phyloP scores from a whole-genome alignment of 2,888 invertebrate species.

The Biston stratarius region DNA sequence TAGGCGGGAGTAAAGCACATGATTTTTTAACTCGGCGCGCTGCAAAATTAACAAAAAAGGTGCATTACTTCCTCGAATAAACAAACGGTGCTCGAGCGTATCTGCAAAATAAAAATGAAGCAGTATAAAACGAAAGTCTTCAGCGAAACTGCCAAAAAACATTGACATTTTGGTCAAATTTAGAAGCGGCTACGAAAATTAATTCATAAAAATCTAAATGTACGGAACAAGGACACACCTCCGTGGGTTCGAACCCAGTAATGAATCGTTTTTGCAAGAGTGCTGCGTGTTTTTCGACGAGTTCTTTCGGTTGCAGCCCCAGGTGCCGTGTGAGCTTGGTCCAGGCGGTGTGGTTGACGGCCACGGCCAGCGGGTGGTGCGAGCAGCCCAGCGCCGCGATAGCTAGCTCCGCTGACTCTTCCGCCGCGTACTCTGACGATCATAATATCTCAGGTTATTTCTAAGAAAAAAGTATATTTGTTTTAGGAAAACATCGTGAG shows the following conservation, averaged over 20 bases:
- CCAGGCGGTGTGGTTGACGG: slow-evolving; percentile 89
- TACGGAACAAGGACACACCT: slow-evolving; percentile 55
- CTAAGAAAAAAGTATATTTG: no score
- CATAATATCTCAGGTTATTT: background rate
- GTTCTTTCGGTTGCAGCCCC: slow-evolving; percentile 85
- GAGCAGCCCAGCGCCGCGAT: slow-evolving; percentile 89
- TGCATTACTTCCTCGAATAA: slow-evolving; percentile 8
- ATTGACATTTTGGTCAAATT: background rate
- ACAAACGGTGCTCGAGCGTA: slow-evolving; percentile 2
- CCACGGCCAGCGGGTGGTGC: slow-evolving; percentile 91
- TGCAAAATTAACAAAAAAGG: slow-evolving; percentile 11
- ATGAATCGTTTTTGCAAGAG: slow-evolving; percentile 88
- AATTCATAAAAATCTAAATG: no score
- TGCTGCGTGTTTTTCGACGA: slow-evolving; percentile 86
- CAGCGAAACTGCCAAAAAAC: background rate
- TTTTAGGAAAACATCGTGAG: no score
- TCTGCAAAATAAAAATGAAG: slow-evolving; percentile 11
- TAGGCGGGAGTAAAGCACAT: slow-evolving; percentile 37
- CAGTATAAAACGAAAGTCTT: background rate
- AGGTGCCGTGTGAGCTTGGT: slow-evolving; percentile 87
- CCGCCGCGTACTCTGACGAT: slow-evolving; percentile 66
- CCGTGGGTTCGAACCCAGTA: slow-evolving; percentile 77
- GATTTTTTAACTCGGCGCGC: slow-evolving; percentile 9
- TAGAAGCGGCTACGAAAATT: slow-evolving; percentile 2
- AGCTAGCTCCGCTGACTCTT: slow-evolving; percentile 87